Evolutionary conservation across 2,797 vertebrate species (phyloP), one percentile per base, ranked within the genome.

Genomic region (Lemur catta): DNA sequence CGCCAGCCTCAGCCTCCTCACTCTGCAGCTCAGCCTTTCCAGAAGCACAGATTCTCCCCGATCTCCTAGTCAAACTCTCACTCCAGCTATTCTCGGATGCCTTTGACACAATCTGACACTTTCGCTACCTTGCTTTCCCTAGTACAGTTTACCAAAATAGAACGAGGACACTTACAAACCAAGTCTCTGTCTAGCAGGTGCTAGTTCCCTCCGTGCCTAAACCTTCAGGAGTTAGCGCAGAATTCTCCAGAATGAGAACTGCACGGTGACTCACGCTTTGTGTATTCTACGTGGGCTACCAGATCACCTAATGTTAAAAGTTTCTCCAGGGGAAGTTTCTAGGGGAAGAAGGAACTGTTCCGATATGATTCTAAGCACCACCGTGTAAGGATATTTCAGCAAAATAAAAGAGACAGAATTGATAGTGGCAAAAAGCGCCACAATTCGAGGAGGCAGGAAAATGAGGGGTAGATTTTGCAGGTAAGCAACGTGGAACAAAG

Each of bases 21-120:
- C 48, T 28, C 65, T 9, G 38, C n/a, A 18, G 22, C 82, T 48
- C 35, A 55, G 30, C 22, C 8, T 71, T 61, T 63, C 38, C 84
- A 24, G 17, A 48, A 33, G 41, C 57, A 6, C 26, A 80, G 33
- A 65, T 57, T 26, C 55, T 24, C 55, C 74, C 79, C 76, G 6
- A 41, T 48, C 82, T n/a, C 38, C 80, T 14, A 4, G 7, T 80
- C 89, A 69, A 8, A 28, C 85, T 90, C 17, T 79, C 30, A 43
- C 48, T 69, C 9, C 57, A 80, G 75, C 89, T 95, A 14, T 94
- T 92, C 97, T 78, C 86, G 78, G 75, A 63, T 26, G 69, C 63
- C 65, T 41, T 79, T 81, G 80, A 84, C 48, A 75, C 33, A 59
- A 6, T 13, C 84, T 74, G 92, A 92, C 71, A 65, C 63, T 63